Evolutionary conservation across 2,113 vertebrate species (phyloP).

Genomic region (Taxidea taxus): DNA sequence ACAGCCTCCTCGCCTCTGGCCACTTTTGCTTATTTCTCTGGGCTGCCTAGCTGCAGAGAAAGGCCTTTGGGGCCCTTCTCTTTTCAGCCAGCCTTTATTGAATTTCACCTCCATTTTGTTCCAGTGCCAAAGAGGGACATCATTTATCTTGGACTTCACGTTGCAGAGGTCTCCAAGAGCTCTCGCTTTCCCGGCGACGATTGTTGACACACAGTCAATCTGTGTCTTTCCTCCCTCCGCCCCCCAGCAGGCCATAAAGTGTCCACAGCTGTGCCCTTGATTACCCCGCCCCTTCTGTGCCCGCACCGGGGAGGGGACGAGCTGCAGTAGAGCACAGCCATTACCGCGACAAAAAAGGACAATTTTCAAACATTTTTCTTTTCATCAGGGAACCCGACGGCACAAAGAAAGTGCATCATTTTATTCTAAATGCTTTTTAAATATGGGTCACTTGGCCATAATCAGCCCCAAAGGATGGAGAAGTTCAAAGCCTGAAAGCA

Average conservation of each 20-base stretch:
- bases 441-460: conserved; percentile 85
- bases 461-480: conserved; percentile 70
- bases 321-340: conserved; percentile 92
- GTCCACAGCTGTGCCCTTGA: conserved; percentile 97
- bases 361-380: conserved; percentile 92
- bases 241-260: conserved; percentile 90
- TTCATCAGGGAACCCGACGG: conserved; percentile 81
- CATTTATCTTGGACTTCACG: conserved; percentile 86
- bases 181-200: conserved; percentile 93
- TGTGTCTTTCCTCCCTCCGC: conserved; percentile 82
- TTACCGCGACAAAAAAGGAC: conserved; percentile 92
- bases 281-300: conserved; percentile 89
- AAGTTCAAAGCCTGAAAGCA: conserved; percentile 79
- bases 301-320: conserved; percentile 59
- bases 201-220: conserved; percentile 98
- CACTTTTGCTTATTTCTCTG: conserved; percentile 87
- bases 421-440: conserved; percentile 93
- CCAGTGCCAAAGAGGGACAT: conserved; percentile 82
- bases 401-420: conserved; percentile 87
- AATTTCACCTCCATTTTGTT: conserved; percentile 91
- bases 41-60: conserved; percentile 89
- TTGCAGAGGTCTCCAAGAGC: conserved; percentile 87
- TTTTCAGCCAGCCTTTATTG: conserved; percentile 89
- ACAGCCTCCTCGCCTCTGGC: conserved; percentile 70
- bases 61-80: conserved; percentile 84